These are phyloP conservation scores for Phragmatobia fuliginosa DNA, from an alignment of 2,888 invertebrate species.

Conservation along the genomic window DNA sequence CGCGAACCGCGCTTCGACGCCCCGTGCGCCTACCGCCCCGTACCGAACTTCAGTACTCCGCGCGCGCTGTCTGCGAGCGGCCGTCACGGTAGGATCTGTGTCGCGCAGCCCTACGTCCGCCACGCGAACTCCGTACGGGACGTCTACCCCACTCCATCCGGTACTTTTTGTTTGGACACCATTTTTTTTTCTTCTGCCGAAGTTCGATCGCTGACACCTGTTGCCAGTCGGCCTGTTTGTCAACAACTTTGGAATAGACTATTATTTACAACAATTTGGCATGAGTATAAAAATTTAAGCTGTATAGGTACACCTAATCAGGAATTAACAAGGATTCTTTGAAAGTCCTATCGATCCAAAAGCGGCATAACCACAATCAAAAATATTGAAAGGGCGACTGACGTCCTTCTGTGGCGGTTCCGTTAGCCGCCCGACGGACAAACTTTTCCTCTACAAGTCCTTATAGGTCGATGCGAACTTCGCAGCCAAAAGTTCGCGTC, in stretches of 20 bases:
- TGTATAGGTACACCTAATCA: not conserved
- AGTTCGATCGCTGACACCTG: constrained; percentile 42
- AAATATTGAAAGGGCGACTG: constrained; percentile 45
- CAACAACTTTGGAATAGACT: constrained; percentile 32
- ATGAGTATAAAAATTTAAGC: constrained; percentile 3
- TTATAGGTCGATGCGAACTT: constrained; percentile 74
- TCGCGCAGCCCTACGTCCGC: constrained; percentile 43
- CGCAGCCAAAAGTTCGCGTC: constrained; percentile 76
- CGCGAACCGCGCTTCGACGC: constrained; percentile 53
- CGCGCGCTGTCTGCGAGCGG: constrained; percentile 82
- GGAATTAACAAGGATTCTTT: not conserved
- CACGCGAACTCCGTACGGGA: constrained; percentile 58
- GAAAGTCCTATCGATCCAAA: constrained; percentile 17
- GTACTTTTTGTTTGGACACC: constrained; percentile 40
- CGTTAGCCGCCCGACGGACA: constrained; percentile 60
- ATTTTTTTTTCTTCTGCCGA: constrained; percentile 31
- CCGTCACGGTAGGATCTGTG: constrained; percentile 56
- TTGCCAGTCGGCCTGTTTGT: constrained; percentile 40
- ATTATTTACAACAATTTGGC: constrained; percentile 16
- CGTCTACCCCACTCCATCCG: constrained; percentile 44
- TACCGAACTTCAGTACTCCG: constrained; percentile 73
- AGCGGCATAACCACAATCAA: constrained; percentile 27
- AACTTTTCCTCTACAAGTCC: constrained; percentile 70
- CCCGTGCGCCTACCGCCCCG: constrained; percentile 38
- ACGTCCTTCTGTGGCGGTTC: constrained; percentile 48